Percentiles rank a stretch among this genome's conserved stretches.
Conservation (phyloP, 1,140 invertebrate species). For the Lepidotrigona ventralis region DNA sequence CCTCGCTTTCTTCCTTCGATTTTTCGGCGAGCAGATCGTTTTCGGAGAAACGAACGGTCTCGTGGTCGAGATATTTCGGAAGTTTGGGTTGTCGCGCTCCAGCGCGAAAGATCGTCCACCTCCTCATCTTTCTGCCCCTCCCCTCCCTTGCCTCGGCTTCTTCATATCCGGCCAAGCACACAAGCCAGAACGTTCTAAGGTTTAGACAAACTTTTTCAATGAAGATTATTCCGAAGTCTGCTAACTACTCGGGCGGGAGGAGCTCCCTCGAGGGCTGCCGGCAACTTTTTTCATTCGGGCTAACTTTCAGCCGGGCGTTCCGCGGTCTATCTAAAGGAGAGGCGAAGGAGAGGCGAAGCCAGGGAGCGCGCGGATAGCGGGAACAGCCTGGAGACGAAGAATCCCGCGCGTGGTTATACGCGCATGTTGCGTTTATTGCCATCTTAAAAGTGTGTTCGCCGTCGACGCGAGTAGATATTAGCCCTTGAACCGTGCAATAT, state of each 20-base stretch:
- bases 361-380: not conserved
- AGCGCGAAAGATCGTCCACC: slow-evolving; percentile 34
- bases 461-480: slow-evolving; percentile 38
- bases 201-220: slow-evolving; percentile 79
- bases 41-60: not conserved
- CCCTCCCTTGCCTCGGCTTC: slow-evolving; percentile 54
- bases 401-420: slow-evolving; percentile 31
- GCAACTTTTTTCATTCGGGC: slow-evolving; percentile 78
- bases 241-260: slow-evolving; percentile 70
- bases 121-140: too few species aligned
- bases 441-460: slow-evolving; percentile 55
- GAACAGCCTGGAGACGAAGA: slow-evolving; percentile 56
- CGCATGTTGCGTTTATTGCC: slow-evolving; percentile 61
- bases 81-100: slow-evolving; percentile 41
- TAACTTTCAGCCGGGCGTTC: slow-evolving; percentile 70
- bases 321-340: slow-evolving; percentile 53
- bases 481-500: slow-evolving; percentile 42
- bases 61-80: not conserved
- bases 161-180: slow-evolving; percentile 71
- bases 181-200: slow-evolving; percentile 70
- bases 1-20: not conserved
- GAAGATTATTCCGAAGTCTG: slow-evolving; percentile 78
- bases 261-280: slow-evolving; percentile 72
- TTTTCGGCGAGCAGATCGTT: too few species aligned
- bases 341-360: slow-evolving; percentile 40